Conservation (phyloP, 2,888 invertebrate genomes). For the Tethea ocularis region DNA sequence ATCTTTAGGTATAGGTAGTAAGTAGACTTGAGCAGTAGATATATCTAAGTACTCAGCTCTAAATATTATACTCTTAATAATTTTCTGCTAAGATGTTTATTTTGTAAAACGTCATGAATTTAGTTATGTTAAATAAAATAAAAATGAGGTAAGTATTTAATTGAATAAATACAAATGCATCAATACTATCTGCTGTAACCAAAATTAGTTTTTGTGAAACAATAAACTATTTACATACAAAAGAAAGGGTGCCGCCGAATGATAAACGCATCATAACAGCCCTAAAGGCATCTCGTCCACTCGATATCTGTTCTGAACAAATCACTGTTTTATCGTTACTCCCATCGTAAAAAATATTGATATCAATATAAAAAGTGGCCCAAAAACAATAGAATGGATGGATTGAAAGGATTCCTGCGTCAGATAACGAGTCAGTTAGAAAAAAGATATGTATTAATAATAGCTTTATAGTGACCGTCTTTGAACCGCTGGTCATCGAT, state of each 20-base stretch:
- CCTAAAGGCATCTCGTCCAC: constrained; percentile 63
- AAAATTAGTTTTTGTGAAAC: constrained; percentile 53
- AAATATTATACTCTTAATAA: too few relatives aligned
- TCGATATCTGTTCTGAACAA: constrained; percentile 78
- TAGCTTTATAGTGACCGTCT: constrained; percentile 65
- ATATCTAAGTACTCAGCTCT: too few relatives aligned
- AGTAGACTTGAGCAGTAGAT: too few relatives aligned
- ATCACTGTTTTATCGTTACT: constrained; percentile 79
- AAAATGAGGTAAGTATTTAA: too few relatives aligned
- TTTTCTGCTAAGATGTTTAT: too few relatives aligned
- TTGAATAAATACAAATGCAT: neutral
- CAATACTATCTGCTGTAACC: constrained; percentile 18
- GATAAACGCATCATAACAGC: constrained; percentile 73
- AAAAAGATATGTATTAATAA: constrained; percentile 79
- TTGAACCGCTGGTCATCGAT: constrained; percentile 59
- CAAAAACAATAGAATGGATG: constrained; percentile 82
- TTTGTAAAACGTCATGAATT: too few relatives aligned
- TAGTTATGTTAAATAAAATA: too few relatives aligned
- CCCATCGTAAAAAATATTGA: constrained; percentile 82
- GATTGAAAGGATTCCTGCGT: constrained; percentile 79
- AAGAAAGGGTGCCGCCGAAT: constrained; percentile 74
- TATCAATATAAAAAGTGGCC: constrained; percentile 79
- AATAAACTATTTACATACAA: constrained; percentile 78
- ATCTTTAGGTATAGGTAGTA: too few relatives aligned
- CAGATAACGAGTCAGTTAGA: constrained; percentile 71